Conservation (phyloP, 1,140 invertebrate species). For the Lepidurus packardi region DNA sequence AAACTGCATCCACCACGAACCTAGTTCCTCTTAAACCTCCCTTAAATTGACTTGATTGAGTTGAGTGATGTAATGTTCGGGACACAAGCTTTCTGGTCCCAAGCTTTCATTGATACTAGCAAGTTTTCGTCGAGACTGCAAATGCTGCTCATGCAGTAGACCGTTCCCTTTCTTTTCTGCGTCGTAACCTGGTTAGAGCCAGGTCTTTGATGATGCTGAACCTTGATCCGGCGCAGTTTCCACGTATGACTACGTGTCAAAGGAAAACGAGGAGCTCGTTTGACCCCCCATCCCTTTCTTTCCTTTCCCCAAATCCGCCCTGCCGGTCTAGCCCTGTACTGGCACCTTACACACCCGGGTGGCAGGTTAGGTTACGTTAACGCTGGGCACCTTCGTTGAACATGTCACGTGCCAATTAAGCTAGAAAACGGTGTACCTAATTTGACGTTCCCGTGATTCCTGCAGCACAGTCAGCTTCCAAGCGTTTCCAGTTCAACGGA, state of each 20-base stretch:
- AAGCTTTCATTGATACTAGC: background rate
- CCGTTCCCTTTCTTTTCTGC: background rate
- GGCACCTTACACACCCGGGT: background rate
- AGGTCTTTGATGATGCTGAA: conserved; percentile 2
- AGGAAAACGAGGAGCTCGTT: background rate
- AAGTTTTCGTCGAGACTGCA: background rate
- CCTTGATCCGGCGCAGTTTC: background rate
- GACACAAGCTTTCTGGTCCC: no score
- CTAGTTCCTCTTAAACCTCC: no score
- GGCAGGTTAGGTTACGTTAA: background rate
- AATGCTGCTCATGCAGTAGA: background rate
- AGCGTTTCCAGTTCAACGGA: conserved; percentile 8
- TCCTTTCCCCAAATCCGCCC: background rate
- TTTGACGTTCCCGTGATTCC: background rate
- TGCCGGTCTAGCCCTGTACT: background rate
- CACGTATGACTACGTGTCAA: conserved; percentile 9
- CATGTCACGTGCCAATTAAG: conserved; percentile 9
- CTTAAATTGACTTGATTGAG: no score
- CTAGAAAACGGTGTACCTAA: conserved; percentile 13
- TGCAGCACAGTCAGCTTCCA: conserved; percentile 16
- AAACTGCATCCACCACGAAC: no score
- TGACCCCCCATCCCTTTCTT: background rate
- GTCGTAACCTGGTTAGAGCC: background rate
- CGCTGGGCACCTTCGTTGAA: background rate
- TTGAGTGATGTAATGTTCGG: no score